Evolutionary conservation across 2,113 vertebrate species (phyloP).

Genomic region (Callospermophilus lateralis): DNA sequence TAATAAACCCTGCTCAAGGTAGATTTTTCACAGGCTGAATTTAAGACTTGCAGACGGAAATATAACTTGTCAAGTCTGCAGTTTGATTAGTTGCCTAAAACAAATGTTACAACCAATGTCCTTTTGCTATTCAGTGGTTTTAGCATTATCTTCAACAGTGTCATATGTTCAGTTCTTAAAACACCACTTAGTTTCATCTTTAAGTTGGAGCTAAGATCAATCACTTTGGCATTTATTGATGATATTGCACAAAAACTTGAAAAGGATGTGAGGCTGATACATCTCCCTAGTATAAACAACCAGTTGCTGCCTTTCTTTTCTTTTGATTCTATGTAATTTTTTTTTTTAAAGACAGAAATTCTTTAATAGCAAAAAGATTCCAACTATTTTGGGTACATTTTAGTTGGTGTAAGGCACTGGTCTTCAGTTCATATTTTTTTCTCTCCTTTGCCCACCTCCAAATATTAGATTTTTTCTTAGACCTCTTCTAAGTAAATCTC

Average conservation of each 20-base stretch:
- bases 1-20: not conserved
- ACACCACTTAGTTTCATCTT: not conserved
- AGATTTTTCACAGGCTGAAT: not conserved
- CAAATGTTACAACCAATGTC: not conserved
- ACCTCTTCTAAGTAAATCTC: slow-evolving; percentile 16
- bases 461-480: slow-evolving; percentile 34
- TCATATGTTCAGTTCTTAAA: not conserved
- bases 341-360: not conserved
- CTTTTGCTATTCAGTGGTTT: not conserved
- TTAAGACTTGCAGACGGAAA: slow-evolving; percentile 11
- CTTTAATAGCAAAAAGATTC: not conserved
- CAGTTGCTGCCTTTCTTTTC: not conserved
- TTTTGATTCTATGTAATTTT: not conserved
- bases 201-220: not conserved
- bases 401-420: not conserved
- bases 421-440: slow-evolving; percentile 29
- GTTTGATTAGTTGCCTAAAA: slow-evolving; percentile 27
- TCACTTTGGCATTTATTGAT: slow-evolving; percentile 33
- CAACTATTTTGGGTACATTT: not conserved
- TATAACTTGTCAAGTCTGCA: not conserved
- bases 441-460: not conserved
- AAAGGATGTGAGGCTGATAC: not conserved
- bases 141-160: not conserved
- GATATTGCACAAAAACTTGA: not conserved
- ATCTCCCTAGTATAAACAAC: not conserved